phyloP scores from a whole-genome alignment of 2,888 invertebrate genomes.

The Stenodema calcarata region DNA sequence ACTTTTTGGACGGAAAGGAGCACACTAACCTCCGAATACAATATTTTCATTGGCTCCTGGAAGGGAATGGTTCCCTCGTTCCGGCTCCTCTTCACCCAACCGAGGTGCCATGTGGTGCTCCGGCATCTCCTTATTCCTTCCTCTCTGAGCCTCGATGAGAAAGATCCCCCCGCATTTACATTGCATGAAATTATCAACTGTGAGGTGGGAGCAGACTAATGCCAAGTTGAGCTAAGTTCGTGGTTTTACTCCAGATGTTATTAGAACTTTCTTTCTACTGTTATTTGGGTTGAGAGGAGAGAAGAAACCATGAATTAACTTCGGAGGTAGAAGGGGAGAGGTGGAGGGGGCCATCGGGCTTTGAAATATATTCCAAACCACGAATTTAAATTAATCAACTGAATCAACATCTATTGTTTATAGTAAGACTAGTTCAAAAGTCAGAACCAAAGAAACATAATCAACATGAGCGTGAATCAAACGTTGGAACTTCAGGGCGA shows the following conservation, averaged over 20 bases:
- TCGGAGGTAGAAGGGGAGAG: too few relatives aligned
- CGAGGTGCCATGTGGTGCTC: conserved; percentile 9
- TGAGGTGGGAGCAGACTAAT: neutral
- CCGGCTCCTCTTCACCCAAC: neutral
- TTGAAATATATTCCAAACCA: too few relatives aligned
- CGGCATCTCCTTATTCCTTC: neutral
- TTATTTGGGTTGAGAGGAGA: neutral
- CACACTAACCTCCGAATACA: too few relatives aligned
- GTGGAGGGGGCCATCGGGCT: too few relatives aligned
- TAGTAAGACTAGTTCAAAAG: too few relatives aligned
- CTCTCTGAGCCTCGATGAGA: neutral
- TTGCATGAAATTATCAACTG: conserved; percentile 25
- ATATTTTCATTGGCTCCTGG: conserved; percentile 1
- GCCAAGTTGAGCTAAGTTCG: neutral
- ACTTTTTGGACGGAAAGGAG: neutral
- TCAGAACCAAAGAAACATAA: too few relatives aligned
- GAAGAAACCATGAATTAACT: too few relatives aligned
- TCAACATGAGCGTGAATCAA: too few relatives aligned
- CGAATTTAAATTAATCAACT: too few relatives aligned
- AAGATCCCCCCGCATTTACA: conserved; percentile 3
- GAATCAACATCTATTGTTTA: too few relatives aligned
- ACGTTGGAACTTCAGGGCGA: too few relatives aligned
- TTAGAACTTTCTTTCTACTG: neutral
- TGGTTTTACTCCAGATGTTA: neutral
- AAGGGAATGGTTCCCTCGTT: neutral